Conservation (phyloP, 2,888 invertebrate genomes). For the Gandaritis pyraliata region DNA sequence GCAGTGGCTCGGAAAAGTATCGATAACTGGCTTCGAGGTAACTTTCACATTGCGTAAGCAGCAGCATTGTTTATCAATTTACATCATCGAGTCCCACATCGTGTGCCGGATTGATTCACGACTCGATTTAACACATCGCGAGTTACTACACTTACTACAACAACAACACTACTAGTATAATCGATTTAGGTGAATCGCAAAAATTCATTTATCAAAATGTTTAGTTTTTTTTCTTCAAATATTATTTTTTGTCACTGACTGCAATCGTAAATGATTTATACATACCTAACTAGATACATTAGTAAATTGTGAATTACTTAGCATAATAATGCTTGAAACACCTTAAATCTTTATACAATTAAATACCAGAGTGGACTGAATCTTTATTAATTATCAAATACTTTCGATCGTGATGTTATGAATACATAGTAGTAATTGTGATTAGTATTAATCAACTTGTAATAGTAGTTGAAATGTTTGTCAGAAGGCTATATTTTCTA, state of each 20-base stretch:
- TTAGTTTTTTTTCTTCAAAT: too few relatives aligned
- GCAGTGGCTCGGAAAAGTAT: slow-evolving; percentile 57
- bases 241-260: too few relatives aligned
- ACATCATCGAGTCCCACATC: slow-evolving; percentile 56
- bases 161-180: too few relatives aligned
- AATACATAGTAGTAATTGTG: slow-evolving; percentile 42
- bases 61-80: slow-evolving; percentile 66
- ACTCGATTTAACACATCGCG: slow-evolving; percentile 39
- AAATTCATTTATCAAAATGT: too few relatives aligned
- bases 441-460: slow-evolving; percentile 40
- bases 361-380: slow-evolving; percentile 38
- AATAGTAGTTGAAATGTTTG: background rate
- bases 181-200: too few relatives aligned
- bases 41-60: slow-evolving; percentile 71
- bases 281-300: slow-evolving; percentile 33
- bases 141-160: slow-evolving; percentile 36
- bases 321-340: slow-evolving; percentile 34
- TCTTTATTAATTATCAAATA: slow-evolving; percentile 40
- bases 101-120: slow-evolving; percentile 39
- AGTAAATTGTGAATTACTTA: slow-evolving; percentile 37
- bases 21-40: slow-evolving; percentile 53
- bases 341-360: slow-evolving; percentile 35
- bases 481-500: slow-evolving; percentile 1
- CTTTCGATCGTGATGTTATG: slow-evolving; percentile 40
- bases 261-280: slow-evolving; percentile 34